Evolutionary conservation across 2,888 invertebrate species (phyloP).

Genomic region (Hydrotaea cyrtoneurina): DNA sequence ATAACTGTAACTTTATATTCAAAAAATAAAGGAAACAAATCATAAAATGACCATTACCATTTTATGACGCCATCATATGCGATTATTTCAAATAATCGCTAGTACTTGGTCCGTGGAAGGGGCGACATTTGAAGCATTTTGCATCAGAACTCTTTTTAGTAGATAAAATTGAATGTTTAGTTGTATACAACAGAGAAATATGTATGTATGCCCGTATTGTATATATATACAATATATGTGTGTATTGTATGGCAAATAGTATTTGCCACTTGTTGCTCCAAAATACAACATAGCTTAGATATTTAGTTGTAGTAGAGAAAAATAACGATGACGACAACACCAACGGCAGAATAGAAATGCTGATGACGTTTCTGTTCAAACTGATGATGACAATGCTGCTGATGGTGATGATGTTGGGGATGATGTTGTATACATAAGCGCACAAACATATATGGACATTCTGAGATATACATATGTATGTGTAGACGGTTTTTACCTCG

Average conservation of each 20-base stretch:
- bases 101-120: too few species aligned
- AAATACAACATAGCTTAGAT: conserved; percentile 42
- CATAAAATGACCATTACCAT: too few species aligned
- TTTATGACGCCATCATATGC: too few species aligned
- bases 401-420: background rate
- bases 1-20: too few species aligned
- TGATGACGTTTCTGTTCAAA: background rate
- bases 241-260: too few species aligned
- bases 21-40: too few species aligned
- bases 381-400: too few species aligned
- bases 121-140: too few species aligned
- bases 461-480: background rate
- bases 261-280: conserved; percentile 63
- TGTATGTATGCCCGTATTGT: background rate
- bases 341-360: background rate
- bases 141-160: background rate
- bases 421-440: background rate
- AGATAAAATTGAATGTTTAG: conserved; percentile 1
- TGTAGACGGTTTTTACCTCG: background rate
- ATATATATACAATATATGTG: too few species aligned
- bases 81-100: too few species aligned
- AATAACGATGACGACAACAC: conserved; percentile 18
- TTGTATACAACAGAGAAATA: background rate
- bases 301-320: conserved; percentile 11
- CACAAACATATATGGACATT: too few species aligned